Conservation (phyloP, 2,113 vertebrate species). For the Amblyornis subalaris region DNA sequence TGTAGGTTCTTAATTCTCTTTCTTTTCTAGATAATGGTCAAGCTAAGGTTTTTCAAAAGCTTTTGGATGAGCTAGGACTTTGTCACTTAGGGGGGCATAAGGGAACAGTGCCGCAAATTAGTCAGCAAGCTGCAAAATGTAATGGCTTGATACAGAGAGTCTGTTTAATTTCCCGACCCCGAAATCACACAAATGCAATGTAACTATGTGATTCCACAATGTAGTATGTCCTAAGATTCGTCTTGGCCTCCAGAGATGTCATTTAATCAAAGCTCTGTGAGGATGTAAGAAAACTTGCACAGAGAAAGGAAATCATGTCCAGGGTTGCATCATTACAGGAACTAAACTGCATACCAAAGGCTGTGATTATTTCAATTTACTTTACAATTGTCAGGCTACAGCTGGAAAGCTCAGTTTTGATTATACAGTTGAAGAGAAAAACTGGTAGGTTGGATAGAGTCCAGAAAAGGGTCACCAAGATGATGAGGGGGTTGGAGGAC, state of each 20-base stretch:
- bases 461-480: background rate
- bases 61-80: background rate
- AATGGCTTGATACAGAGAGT: background rate
- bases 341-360: background rate
- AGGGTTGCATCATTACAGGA: background rate
- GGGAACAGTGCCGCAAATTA: fast-evolving
- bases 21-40: background rate
- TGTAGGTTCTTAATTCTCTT: background rate
- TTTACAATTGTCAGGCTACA: background rate
- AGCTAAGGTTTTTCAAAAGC: background rate
- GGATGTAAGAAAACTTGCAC: background rate
- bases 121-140: background rate
- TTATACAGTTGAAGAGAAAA: background rate
- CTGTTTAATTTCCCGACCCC: background rate
- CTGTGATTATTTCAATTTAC: background rate
- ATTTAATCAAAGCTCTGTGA: background rate
- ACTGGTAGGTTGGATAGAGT: background rate
- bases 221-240: background rate
- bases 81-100: background rate
- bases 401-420: background rate
- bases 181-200: background rate
- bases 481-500: background rate
- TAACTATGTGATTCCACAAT: background rate
- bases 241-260: background rate
- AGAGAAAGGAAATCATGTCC: background rate